A percentile compares a stretch with the other conserved stretches of the same genome.
Conservation (phyloP, 2,888 invertebrate species). For the Sceliomorpha sp. region DNA sequence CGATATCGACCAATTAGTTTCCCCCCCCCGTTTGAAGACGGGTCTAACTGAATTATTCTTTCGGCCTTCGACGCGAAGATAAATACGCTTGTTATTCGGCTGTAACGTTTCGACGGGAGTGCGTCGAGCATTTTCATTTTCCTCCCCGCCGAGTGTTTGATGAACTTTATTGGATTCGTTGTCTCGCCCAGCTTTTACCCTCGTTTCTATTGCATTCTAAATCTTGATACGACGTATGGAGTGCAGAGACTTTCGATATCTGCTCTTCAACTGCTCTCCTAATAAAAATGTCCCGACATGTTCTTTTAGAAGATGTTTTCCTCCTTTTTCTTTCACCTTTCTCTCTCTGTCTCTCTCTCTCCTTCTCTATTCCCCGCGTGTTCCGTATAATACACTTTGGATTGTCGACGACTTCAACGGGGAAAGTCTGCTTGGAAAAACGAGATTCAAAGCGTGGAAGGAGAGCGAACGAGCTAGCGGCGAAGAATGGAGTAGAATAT, state of each 20-base stretch:
- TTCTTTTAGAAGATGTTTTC: too few relatives aligned
- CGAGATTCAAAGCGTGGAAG: slow-evolving; percentile 50
- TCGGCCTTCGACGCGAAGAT: too few relatives aligned
- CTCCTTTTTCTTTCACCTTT: too few relatives aligned
- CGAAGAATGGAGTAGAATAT: slow-evolving; percentile 57
- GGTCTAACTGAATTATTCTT: too few relatives aligned
- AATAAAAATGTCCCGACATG: slow-evolving; percentile 16
- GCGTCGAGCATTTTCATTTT: too few relatives aligned
- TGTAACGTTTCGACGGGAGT: too few relatives aligned
- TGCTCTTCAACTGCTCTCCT: slow-evolving; percentile 11
- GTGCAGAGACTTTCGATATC: neutral
- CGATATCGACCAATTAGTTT: neutral
- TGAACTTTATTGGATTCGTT: too few relatives aligned
- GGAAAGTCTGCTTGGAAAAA: slow-evolving; percentile 52
- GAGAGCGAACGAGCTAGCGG: slow-evolving; percentile 19
- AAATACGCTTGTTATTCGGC: too few relatives aligned
- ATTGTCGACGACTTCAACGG: slow-evolving; percentile 5
- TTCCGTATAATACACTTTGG: slow-evolving; percentile 8
- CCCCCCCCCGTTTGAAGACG: too few relatives aligned
- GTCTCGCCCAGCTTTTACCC: neutral
- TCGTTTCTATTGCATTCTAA: slow-evolving; percentile 5
- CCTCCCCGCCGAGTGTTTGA: too few relatives aligned
- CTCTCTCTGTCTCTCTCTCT: slow-evolving; percentile 15
- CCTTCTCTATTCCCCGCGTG: slow-evolving; percentile 13
- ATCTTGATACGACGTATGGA: neutral